phyloP scores from a whole-genome alignment of 1,140 invertebrate genomes.

The Drosophila rufa region DNA sequence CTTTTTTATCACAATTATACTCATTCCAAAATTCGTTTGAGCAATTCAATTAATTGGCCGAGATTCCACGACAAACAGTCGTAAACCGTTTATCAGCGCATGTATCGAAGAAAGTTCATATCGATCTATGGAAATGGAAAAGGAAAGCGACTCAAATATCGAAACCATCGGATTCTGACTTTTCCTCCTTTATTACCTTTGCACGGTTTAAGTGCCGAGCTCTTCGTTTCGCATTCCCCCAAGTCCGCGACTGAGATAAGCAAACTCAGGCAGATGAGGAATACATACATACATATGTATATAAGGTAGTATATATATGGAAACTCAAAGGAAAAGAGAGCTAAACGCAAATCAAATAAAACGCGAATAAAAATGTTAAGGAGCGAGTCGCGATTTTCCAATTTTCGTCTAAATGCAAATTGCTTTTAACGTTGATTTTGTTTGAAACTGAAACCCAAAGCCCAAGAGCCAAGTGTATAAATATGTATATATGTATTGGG shows the following conservation, averaged over 20 bases:
- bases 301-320: not conserved
- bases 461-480: conserved; percentile 6
- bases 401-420: conserved; percentile 65
- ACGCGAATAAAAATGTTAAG: conserved; percentile 68
- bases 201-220: conserved; percentile 51
- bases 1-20: conserved; percentile 1
- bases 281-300: not conserved
- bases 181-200: conserved; percentile 63
- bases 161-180: conserved; percentile 25
- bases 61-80: conserved; percentile 38
- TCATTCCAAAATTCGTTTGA: not conserved
- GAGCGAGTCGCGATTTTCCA: conserved; percentile 35
- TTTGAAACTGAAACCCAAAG: conserved; percentile 24
- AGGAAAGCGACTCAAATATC: conserved; percentile 20
- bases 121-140: conserved; percentile 36
- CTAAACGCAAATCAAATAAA: conserved; percentile 70
- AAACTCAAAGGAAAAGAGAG: not conserved
- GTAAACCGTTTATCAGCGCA: conserved; percentile 57
- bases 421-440: conserved; percentile 60
- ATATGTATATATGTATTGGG: conserved; percentile 10
- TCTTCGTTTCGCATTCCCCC: conserved; percentile 6
- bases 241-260: conserved; percentile 41
- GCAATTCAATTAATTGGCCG: conserved; percentile 57
- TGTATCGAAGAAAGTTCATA: conserved; percentile 24
- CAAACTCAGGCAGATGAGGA: conserved; percentile 26